Percentiles rank a stretch among this genome's conserved stretches.
These are phyloP conservation scores for Brachypteracias leptosomus DNA, from an alignment of 2,113 vertebrate species.

Conservation along the genomic window DNA sequence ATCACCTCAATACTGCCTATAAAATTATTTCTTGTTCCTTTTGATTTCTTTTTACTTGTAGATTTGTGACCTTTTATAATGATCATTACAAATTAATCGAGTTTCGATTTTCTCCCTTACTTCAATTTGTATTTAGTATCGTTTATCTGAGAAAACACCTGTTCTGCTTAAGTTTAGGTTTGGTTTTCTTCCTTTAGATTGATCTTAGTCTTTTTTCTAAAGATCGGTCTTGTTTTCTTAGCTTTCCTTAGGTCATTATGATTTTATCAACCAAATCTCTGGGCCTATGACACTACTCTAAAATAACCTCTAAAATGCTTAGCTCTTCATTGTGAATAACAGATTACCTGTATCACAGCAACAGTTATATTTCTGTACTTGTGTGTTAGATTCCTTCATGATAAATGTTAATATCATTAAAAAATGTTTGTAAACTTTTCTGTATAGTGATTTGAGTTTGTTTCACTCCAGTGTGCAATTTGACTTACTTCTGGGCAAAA, in stretches of 20 bases:
- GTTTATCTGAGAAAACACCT: neutral
- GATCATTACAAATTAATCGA: neutral
- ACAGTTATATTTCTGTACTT: neutral
- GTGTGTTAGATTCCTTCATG: neutral
- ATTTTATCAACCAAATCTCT: neutral
- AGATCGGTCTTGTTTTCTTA: neutral
- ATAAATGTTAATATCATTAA: neutral
- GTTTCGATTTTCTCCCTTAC: neutral
- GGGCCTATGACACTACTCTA: neutral
- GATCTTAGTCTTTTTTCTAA: neutral
- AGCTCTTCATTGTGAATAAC: neutral
- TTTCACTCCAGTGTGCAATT: neutral
- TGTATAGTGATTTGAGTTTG: neutral
- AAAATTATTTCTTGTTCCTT: neutral
- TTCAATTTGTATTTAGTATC: neutral
- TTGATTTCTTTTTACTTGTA: neutral
- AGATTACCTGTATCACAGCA: neutral
- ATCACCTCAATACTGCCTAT: neutral
- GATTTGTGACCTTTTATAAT: neutral
- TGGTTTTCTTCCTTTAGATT: neutral
- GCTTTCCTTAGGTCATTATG: neutral
- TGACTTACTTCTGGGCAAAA: neutral
- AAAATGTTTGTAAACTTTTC: neutral
- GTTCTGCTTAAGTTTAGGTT: neutral
- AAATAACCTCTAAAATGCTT: neutral